Percentiles rank a stretch among this genome's conserved stretches.
phyloP scores from a whole-genome alignment of 2,888 invertebrate species.

The Rapana venosa region DNA sequence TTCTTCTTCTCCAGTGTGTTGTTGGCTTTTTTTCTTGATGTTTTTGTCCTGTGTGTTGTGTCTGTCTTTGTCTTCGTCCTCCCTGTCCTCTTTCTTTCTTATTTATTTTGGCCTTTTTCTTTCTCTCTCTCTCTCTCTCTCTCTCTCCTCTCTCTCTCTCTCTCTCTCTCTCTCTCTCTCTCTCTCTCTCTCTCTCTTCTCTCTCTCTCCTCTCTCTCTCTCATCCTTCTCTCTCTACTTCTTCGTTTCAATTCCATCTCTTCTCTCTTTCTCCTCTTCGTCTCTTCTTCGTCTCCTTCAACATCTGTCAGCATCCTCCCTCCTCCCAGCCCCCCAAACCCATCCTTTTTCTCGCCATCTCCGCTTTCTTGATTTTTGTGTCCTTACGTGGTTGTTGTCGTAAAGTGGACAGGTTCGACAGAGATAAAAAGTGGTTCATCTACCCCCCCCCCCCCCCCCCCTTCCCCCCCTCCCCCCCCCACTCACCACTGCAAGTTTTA shows the following conservation, averaged over 20 bases:
- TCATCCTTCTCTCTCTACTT: background rate
- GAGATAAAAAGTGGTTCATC: too few species aligned
- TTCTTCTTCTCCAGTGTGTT: slow-evolving; percentile 1
- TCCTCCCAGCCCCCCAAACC: too few species aligned
- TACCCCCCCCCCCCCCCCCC: too few species aligned
- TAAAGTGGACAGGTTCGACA: too few species aligned
- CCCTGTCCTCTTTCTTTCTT: background rate
- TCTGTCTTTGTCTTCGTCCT: background rate
- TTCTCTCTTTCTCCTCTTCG: background rate
- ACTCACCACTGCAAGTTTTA: too few species aligned
- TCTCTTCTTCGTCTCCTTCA: background rate
- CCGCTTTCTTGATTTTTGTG: too few species aligned
- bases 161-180: background rate
- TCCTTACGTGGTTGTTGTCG: too few species aligned
- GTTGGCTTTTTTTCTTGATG: background rate
- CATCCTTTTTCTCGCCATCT: too few species aligned
- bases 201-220: background rate
- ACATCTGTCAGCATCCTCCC: too few species aligned
- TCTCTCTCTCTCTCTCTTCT: background rate
- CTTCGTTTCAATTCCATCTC: background rate
- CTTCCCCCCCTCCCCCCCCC: too few species aligned
- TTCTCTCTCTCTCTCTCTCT: too few species aligned
- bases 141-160: too few species aligned
- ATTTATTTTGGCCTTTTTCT: background rate
- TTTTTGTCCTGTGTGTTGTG: background rate